Base-by-base conservation (phyloP, 2,888 invertebrate genomes). In the Drosophila meridiana region DNA sequence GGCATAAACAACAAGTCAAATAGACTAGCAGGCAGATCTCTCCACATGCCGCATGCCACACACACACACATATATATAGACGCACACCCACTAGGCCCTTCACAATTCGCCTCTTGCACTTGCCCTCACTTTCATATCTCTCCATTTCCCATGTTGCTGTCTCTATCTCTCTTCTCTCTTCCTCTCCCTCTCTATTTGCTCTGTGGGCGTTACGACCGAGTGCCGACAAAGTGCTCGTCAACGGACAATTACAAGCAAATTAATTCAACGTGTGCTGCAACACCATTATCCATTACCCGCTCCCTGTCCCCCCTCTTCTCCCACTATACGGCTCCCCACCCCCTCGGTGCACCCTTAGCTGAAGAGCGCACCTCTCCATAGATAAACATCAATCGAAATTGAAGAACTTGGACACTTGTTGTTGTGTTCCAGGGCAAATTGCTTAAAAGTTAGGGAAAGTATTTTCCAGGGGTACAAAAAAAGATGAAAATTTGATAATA, bases 141-240 rank as follows among this genome's bases (percentile, higher is more conserved):
- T 20, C 34, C 7, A 11, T 30, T 20, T 26, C 11, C 4, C 36
- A 30, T 38, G 5, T 7, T 4, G 8, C 6, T 32, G 14, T 13
- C 14, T 5, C 67, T 14, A 14, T 65, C 43, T 30, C 40, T 56
- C 14, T 36, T 14, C 28, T 9, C 20, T 28, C 32, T 20, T 26
- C 60, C n/a, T 48, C 48, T 45, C 20, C 30, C 28, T 45, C 26
- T 53, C 30, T 71, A 53, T 75, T 61, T 75, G 52, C 55, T 47
- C 47, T 61, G 86, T 74, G 78, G 77, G 73, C 73, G 82, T 73
- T 76, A 59, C 70, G 70, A 58, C 43, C 75, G 66, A 70, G 73
- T 80, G 89, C 84, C 84, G 87, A 87, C 84, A 84, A 89, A 84
- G 84, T 81, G 89, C 89, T 87, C 80, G 87, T 85, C 89, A 87